These are phyloP conservation scores for Ophioninae sp. DNA, from an alignment of 2,888 invertebrate genomes.

Conservation along the genomic window DNA sequence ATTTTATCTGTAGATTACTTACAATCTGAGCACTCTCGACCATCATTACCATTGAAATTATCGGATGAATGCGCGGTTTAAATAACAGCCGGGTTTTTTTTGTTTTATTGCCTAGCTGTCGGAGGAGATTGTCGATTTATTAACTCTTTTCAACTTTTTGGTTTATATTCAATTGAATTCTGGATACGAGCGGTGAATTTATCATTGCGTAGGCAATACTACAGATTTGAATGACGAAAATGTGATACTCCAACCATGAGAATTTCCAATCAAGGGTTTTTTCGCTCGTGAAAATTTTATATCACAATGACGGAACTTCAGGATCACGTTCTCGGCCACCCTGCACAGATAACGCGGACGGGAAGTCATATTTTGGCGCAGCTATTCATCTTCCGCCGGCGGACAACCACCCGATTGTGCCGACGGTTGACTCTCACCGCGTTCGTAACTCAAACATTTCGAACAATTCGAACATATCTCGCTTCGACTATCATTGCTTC, in stretches of 20 bases:
- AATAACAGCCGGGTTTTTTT: not conserved
- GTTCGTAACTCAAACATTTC: constrained; percentile 68
- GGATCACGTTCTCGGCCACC: constrained; percentile 23
- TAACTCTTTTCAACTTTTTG: not conserved
- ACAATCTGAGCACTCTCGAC: not conserved
- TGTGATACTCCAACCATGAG: not conserved
- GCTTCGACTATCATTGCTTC: constrained; percentile 48
- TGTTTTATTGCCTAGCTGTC: not conserved
- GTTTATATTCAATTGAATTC: not conserved
- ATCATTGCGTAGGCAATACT: not conserved
- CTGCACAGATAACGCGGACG: constrained; percentile 62
- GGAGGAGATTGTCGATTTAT: not conserved
- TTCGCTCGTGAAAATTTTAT: constrained; percentile 46
- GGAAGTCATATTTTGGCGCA: constrained; percentile 74
- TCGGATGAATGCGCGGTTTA: not conserved
- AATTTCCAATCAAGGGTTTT: constrained; percentile 41
- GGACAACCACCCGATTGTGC: constrained; percentile 70
- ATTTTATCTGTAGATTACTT: not conserved
- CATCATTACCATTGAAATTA: not conserved
- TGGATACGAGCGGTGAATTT: not conserved
- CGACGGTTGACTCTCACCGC: constrained; percentile 68
- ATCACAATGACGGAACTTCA: constrained; percentile 58
- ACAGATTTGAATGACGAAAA: not conserved
- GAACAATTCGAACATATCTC: constrained; percentile 38
- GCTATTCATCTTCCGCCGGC: constrained; percentile 71